Conservation (phyloP, 92 coral and sea anemone genomes). For the Palythoa caribaeorum region DNA sequence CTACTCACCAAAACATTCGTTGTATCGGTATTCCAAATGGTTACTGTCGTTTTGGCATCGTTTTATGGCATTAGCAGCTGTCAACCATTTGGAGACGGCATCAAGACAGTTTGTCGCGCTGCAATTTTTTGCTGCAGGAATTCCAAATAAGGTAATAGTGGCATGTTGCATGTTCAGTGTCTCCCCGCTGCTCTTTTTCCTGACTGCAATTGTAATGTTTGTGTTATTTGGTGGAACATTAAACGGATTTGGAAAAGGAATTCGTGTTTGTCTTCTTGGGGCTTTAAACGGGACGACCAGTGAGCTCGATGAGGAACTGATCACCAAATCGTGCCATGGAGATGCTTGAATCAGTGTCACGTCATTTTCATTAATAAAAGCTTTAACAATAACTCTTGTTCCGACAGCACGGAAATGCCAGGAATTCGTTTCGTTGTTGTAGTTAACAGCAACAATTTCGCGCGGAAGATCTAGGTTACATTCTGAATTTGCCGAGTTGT, state of each 20-base stretch:
- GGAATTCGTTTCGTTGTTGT: background rate
- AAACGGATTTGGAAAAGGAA: slow-evolving; percentile 1
- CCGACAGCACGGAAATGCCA: background rate
- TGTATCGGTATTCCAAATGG: background rate
- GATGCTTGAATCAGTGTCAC: background rate
- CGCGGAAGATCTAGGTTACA: background rate
- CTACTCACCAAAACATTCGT: slow-evolving; percentile 6
- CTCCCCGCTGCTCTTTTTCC: background rate
- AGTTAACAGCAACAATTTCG: background rate
- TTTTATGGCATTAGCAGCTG: background rate
- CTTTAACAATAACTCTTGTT: background rate
- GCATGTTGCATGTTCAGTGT: background rate
- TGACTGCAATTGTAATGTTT: background rate
- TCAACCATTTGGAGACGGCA: slow-evolving; percentile 2
- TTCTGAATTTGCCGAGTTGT: background rate
- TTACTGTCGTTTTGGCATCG: background rate
- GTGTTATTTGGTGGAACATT: background rate
- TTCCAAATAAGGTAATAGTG: background rate
- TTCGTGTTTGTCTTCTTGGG: background rate
- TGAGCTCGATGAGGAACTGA: background rate
- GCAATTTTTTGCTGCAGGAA: background rate
- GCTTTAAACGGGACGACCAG: background rate
- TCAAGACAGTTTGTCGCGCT: slow-evolving; percentile 24
- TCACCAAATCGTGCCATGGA: background rate
- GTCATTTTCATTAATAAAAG: background rate